Base-by-base conservation (phyloP, 37 sponge, comb jelly and placozoan genomes). In the Diacarnus erythraeanus region DNA sequence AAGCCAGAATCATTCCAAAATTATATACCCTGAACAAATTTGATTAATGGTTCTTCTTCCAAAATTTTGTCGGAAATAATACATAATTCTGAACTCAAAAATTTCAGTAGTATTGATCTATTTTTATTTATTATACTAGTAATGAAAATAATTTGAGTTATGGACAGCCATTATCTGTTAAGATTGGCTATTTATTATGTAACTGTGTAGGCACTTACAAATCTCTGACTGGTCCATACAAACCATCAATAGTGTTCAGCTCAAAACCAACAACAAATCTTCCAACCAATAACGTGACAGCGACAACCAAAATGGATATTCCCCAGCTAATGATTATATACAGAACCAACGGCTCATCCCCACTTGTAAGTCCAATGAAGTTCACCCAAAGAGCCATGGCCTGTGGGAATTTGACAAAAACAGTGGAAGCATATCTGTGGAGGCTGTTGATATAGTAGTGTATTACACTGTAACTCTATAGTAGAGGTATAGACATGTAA, bases 341-440 rank as follows among this genome's bases (percentile, higher is more conserved):
- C 31, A 77, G 38, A 25, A 88, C 41, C 9, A 92, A 27, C 5
- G 92, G 88, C 34, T 92, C 88, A 18, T 78, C 81, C 29, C 85
- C 88, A 44, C 59, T 64, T 25, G 78, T 88, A 54, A 84, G 80
- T 3, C 80, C 84, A 79, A 89, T 83, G 67, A 92, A 84, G 41
- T 73, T 87, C 42, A 84, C 36, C 92, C 92, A 92, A 40, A 92
- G 77, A 17, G 83, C 66, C 2, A 85, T 54, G n/a, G 82, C 80
- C 90, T 90, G 44, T n/a, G 59, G 17, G n/a, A n/a, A n/a, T n/a
- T n/a, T n/a, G n/a, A 42, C 29, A 26, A 1, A 75, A 44, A 29
- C 26, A 57, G 18, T 9, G 18, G 39, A 42, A 38, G 9, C 3
- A 38, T 72, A 9, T 23, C 18, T 20, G 35, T 69, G 26, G 37